Evolutionary conservation across 1,140 invertebrate genomes (phyloP), one percentile per base, ranked within the genome.

Genomic region (Philaenus spumarius): DNA sequence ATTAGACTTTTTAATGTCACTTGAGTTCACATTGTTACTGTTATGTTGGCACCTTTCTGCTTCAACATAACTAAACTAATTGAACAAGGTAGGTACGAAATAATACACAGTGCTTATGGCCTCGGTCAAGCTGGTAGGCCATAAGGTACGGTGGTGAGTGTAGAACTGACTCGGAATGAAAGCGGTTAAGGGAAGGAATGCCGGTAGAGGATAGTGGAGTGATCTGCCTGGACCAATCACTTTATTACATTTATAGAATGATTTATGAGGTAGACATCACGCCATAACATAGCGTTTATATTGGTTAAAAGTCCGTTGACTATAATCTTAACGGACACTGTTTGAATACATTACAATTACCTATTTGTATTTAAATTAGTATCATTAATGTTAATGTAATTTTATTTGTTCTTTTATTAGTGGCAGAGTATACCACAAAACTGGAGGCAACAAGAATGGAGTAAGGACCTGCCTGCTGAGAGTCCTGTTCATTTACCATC

Each of bases 401-500:
- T 14, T 53, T 12, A 30, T 43, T n/a, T 46, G 23, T 59, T n/a
- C 19, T 45, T 22, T 37, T 56, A 19, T 15, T 20, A 50, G 30
- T 40, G 34, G 40, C 34, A 30, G 9, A 39, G 42, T 12, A 53
- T 40, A 34, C 12, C 45, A 35, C 12, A 51, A 45, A 23, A 46
- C 37, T 59, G 43, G 40, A 47, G 26, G 22, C 45, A 7, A 17
- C 22, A 12, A 50, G 58, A 45, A 53, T 51, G 20, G 40, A 45
- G 23, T 24, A 26, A 56, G 23, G 59, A 55, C 40, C 39, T 52
- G 53, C 42, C 53, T 2, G n/a, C 15, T n/a, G 51, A 45, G 30
- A 60, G 45, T 24, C 42, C 20, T 20, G 59, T 54, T 14, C 4
- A 42, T 14, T 9, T 30, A 30, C 26, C 26, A 4, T 30, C 26